A percentile compares a stretch with the other conserved stretches of the same genome.
Conservation (phyloP, 2,797 vertebrate species). For the Lepus oiostolus region DNA sequence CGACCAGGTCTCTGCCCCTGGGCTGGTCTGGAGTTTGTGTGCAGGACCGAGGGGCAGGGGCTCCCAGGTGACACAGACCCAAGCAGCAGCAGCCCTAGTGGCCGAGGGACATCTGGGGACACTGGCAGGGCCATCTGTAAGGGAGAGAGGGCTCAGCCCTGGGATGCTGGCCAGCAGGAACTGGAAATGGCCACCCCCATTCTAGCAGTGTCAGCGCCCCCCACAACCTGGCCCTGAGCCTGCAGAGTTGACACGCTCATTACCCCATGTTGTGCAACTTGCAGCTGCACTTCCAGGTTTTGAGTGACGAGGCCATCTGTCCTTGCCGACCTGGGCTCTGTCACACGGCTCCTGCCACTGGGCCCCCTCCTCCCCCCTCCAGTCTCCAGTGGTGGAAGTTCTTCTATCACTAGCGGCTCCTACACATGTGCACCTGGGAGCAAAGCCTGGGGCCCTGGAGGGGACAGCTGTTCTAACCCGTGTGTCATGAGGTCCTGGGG, state of each 20-base stretch:
- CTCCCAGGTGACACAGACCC: too few relatives aligned
- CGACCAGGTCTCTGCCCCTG: neutral
- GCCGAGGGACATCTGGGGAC: neutral
- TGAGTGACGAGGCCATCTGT: neutral
- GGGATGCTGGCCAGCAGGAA: neutral
- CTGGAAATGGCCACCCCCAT: neutral
- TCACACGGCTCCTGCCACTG: too few relatives aligned
- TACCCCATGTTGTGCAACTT: conserved; percentile 31
- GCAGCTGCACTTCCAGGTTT: neutral
- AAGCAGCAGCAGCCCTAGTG: neutral
- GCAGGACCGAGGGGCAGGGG: too few relatives aligned
- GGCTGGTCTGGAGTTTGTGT: neutral
- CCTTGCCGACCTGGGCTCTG: neutral
- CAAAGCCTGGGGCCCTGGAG: too few relatives aligned
- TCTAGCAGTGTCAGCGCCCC: conserved; percentile 34
- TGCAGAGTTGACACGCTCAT: neutral
- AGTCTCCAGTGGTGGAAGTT: neutral
- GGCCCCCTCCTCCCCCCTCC: neutral
- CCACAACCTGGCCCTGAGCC: neutral
- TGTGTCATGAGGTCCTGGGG: neutral
- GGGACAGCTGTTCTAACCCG: neutral
- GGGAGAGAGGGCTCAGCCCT: neutral
- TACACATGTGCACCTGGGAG: neutral
- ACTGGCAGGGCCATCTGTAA: neutral
- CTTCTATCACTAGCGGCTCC: too few relatives aligned